Percentiles rank a stretch among this genome's conserved stretches.
These are phyloP conservation scores for Rhyacophila evoluta DNA, from an alignment of 2,888 invertebrate species.

Conservation along the genomic window DNA sequence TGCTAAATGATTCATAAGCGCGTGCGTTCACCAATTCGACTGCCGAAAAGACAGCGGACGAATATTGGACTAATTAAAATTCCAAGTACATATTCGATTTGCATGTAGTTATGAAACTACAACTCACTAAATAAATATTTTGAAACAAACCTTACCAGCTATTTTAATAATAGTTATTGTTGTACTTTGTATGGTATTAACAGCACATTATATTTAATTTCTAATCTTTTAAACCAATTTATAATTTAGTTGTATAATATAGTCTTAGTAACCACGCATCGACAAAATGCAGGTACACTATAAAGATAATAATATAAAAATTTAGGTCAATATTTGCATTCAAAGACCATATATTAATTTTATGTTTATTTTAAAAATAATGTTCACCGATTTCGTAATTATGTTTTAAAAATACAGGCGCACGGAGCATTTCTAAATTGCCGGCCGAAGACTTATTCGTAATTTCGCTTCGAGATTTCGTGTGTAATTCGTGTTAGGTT, in stretches of 20 bases:
- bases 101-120: too few species aligned
- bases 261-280: background rate
- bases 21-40: too few species aligned
- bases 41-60: too few species aligned
- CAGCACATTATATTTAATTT: too few species aligned
- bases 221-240: too few species aligned
- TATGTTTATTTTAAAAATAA: conserved; percentile 22
- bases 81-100: too few species aligned
- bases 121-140: too few species aligned
- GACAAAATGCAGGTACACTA: background rate
- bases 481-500: background rate
- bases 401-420: background rate
- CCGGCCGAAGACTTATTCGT: background rate
- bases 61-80: too few species aligned
- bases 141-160: too few species aligned
- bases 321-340: conserved; percentile 19
- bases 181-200: too few species aligned
- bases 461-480: background rate
- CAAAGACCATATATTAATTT: background rate
- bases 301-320: background rate
- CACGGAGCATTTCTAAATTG: background rate
- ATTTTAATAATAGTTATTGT: too few species aligned
- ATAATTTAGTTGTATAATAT: background rate
- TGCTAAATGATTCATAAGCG: too few species aligned
- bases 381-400: conserved; percentile 1